Base-by-base conservation (phyloP, 2,797 vertebrate genomes). In the Chloroceryle amazona region DNA sequence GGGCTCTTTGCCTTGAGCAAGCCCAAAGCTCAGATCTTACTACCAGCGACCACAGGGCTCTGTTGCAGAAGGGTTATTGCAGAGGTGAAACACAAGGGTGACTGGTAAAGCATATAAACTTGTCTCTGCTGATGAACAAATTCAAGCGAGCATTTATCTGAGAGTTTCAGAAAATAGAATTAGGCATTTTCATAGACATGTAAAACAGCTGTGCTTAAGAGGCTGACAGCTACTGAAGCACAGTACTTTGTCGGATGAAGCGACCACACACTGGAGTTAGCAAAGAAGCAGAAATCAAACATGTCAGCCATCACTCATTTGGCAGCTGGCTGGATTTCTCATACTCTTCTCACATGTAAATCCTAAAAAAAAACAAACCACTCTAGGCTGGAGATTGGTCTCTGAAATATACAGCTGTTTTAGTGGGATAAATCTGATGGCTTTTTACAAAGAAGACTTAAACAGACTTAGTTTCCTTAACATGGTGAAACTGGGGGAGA, bases 281-380 rank as follows among this genome's bases (percentile, higher is more conserved):
- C 33, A 86, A 80, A 91, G 28, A 47, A 14, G 5, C 46, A 41
- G 42, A 89, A 84, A 78, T 72, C 80, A 89, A 85, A 57, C 44
- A 37, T 71, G 57, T 35, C 89, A 89, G 22, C n/a, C 1, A 0
- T 29, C 86, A 44, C 21, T 63, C 1, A 0, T 66, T 57, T 68
- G 78, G 23, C 44, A 93, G 61, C 41, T 93, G 52, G n/a, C 37
- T 62, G 33, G 23, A 76, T 86, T 81, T 81, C 42, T 92, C 28
- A 49, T 66, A 10, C 11, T 57, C 39, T 81, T 51, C 18, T 73
- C 4, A 80, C 52, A n/a, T 10, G 16, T 46, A 78, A 76, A 85
- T 74, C 13, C 22, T 47, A 14, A 60, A 87, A 42, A 54, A 39
- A 49, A 60, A 83, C 39, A 39, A 39, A 14, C 11, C 41, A 23